Evolutionary conservation across 2,113 vertebrate genomes (phyloP).

Genomic region (Colistium nudipinnis): DNA sequence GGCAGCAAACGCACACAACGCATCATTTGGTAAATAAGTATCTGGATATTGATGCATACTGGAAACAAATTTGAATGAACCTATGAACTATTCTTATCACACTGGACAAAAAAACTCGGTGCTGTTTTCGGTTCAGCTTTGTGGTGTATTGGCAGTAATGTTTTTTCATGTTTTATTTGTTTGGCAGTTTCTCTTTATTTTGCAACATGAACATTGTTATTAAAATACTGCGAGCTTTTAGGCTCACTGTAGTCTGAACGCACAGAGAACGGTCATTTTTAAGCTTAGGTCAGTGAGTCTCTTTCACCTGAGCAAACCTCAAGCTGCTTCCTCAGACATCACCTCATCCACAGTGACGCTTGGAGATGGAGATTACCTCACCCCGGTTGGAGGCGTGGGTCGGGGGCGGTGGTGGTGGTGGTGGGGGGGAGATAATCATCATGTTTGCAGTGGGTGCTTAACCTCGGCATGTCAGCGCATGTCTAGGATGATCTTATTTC

Average conservation of each 20-base stretch:
- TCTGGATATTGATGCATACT: no score
- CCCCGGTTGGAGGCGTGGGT: constrained; percentile 7
- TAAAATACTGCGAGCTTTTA: background rate
- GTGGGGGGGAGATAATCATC: constrained; percentile 31
- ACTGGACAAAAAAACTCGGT: no score
- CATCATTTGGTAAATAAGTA: no score
- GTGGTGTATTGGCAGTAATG: background rate
- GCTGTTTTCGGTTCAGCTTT: no score
- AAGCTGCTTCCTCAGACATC: constrained; percentile 38
- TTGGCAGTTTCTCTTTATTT: background rate
- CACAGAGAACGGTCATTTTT: background rate
- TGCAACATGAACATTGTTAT: background rate
- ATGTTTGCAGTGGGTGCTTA: constrained; percentile 12
- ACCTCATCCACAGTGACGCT: constrained; percentile 31
- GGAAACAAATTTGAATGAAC: no score
- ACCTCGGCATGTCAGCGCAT: background rate
- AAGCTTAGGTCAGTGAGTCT: background rate
- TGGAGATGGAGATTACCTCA: constrained; percentile 38
- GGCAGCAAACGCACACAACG: no score
- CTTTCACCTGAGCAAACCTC: constrained; percentile 24
- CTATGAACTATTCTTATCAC: no score
- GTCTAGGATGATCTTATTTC: constrained; percentile 30
- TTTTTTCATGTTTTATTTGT: background rate
- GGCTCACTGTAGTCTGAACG: background rate
- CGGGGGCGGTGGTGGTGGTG: no score